Percentiles rank a stretch among this genome's conserved stretches.
Evolutionary conservation across 2,888 invertebrate genomes (phyloP).

Genomic region (Orthonychiurus folsomi): DNA sequence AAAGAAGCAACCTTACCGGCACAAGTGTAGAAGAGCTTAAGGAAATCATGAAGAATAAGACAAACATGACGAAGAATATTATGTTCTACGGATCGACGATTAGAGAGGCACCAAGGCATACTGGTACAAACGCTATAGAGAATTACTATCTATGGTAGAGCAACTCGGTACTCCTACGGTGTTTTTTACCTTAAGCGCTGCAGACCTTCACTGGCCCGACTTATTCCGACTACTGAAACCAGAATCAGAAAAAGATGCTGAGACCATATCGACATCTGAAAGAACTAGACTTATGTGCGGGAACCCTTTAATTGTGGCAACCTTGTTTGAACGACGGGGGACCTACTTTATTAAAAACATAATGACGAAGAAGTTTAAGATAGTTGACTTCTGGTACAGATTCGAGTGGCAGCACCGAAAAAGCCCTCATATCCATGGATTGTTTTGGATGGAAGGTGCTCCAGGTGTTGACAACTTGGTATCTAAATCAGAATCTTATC

Average conservation of each 20-base stretch:
- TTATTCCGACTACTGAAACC: not conserved
- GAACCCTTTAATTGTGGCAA: not conserved
- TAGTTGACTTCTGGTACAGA: not conserved
- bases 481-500: not conserved
- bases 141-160: not conserved
- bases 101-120: not conserved
- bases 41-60: not conserved
- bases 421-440: not conserved
- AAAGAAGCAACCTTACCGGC: not conserved
- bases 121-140: not conserved
- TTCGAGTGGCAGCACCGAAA: not conserved
- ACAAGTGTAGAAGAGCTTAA: not conserved
- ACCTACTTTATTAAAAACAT: not conserved
- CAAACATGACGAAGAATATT: not conserved
- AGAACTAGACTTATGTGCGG: not conserved
- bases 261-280: not conserved
- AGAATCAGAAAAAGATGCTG: not conserved
- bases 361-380: not conserved
- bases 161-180: conserved; percentile 2
- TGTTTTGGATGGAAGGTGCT: not conserved
- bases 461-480: not conserved
- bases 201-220: conserved; percentile 7
- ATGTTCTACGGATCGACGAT: not conserved
- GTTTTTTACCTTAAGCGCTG: conserved; percentile 4
- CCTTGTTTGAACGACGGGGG: not conserved